Conservation (phyloP, 2,113 vertebrate species). For the Gallinago undulata region DNA sequence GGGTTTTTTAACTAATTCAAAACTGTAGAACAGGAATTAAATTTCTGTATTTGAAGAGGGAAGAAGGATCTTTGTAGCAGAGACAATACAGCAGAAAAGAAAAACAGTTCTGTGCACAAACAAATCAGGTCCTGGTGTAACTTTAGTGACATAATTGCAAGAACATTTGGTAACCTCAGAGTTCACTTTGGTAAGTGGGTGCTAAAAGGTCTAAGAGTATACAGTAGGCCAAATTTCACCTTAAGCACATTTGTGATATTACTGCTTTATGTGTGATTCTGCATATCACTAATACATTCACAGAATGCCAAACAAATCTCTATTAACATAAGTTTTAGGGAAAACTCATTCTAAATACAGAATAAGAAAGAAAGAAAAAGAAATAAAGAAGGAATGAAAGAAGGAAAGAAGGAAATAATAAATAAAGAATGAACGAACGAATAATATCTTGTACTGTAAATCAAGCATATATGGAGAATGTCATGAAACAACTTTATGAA, state of each 20-base stretch:
- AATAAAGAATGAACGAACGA: background rate
- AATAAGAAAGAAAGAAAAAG: background rate
- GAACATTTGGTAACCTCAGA: background rate
- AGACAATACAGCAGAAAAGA: background rate
- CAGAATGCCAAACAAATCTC: background rate
- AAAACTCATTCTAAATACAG: background rate
- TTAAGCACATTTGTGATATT: background rate
- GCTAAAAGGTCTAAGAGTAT: background rate
- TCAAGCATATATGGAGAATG: background rate
- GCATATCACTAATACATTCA: background rate
- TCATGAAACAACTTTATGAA: background rate
- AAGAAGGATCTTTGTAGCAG: background rate
- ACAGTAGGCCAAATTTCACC: background rate
- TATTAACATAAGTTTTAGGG: background rate
- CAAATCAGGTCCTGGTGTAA: background rate
- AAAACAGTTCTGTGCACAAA: background rate
- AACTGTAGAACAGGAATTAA: background rate
- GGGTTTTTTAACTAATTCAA: background rate
- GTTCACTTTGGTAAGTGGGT: background rate
- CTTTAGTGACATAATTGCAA: background rate
- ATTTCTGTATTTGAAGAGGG: background rate
- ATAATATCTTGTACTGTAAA: background rate
- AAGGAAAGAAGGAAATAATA: background rate
- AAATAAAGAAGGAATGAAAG: background rate
- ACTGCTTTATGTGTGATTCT: background rate